Evolutionary conservation across 1,140 invertebrate species (phyloP).

Genomic region (Sycophila sp.): DNA sequence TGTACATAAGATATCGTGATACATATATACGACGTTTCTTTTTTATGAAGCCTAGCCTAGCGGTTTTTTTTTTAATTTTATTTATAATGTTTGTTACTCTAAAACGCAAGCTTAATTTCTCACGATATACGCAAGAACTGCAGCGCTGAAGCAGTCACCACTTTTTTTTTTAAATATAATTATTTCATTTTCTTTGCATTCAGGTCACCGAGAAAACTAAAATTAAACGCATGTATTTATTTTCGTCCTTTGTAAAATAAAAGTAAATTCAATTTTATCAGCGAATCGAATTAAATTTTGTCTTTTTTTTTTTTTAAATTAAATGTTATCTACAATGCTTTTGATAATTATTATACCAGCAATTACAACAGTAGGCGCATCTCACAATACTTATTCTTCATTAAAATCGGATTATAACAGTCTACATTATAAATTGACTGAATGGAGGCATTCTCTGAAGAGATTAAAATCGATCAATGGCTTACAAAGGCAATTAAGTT

Average conservation of each 20-base stretch:
- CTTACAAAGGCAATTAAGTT: too few species aligned
- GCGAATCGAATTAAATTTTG: neutral
- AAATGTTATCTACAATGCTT: constrained; percentile 32
- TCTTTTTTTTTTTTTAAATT: neutral
- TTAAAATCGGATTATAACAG: neutral
- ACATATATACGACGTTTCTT: neutral
- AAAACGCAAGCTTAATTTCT: constrained; percentile 23
- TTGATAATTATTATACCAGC: constrained; percentile 1
- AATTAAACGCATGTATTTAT: too few species aligned
- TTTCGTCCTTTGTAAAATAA: too few species aligned
- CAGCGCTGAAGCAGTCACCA: neutral
- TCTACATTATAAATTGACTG: neutral
- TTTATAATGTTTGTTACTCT: constrained; percentile 6
- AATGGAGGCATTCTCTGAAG: neutral
- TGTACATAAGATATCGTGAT: constrained; percentile 20
- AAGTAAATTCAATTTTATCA: too few species aligned
- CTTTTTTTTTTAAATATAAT: neutral
- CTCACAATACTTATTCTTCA: neutral
- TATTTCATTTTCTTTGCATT: neutral
- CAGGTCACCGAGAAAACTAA: too few species aligned
- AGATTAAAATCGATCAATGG: too few species aligned
- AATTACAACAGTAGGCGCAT: neutral
- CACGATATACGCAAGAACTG: constrained; percentile 1
- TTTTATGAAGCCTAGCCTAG: neutral
- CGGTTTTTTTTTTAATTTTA: neutral